Evolutionary conservation across 2,797 vertebrate genomes (phyloP), one percentile per base, ranked within the genome.

Genomic region (Gallinago solitaria): DNA sequence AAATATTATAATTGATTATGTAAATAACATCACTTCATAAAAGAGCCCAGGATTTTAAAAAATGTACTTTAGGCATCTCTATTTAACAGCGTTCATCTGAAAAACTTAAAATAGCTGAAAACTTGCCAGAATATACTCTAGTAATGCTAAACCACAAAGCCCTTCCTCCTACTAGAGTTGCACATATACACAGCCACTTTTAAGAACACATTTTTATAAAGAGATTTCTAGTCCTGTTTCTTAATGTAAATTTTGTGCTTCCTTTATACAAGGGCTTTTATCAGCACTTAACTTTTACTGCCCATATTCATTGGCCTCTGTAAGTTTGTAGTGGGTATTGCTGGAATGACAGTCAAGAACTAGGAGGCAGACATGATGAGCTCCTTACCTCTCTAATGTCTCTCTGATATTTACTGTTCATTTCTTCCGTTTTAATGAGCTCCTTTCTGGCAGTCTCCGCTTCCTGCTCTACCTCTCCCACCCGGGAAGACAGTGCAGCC

Each of bases 321-420:
- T 43, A 37, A 56, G 27, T 48, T 81, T 61, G 12, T 8, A 59
- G 4, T 0, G 1, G 35, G 11, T 51, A 54, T 39, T 53, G 65
- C 6, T 57, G 63, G 57, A 64, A 59, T 1, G 85, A n/a, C 15
- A 59, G 43, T 27, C 35, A 41, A 50, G n/a, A 85, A 89, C 74
- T 5, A 57, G 4, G 41, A 85, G 16, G 35, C 10, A 6, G 59
- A 5, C 2, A 1, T 11, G 24, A n/a, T 54, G 43, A 95, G 56
- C 30, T 78, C 50, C 97, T 97, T 98, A 99, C 99, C 99, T 99
- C 99, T 97, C 99, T 99, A 93, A 99, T 99, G 97, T 99, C 99
- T 97, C 99, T 98, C 98, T 99, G 99, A 98, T 99, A 99, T 98
- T 99, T 99, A 96, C 95, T 99, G 98, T 99, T 99, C 99, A 99